Base-by-base conservation (phyloP, 2,113 vertebrate genomes). In the Etheostoma spectabile region DNA sequence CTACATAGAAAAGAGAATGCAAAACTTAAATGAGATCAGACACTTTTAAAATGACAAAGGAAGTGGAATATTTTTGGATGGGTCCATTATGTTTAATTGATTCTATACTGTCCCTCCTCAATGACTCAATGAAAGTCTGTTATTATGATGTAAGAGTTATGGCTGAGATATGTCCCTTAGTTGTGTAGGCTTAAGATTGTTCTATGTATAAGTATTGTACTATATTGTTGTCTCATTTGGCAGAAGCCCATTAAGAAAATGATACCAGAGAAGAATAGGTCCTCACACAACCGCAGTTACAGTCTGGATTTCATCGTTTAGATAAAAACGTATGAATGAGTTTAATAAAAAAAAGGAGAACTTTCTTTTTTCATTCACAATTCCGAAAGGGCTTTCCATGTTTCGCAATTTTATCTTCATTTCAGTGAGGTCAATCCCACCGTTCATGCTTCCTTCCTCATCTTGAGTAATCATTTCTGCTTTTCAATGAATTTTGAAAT, bases 371-470 rank as follows among this genome's bases (percentile, higher is more conserved):
- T 6, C 52, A 42, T 55, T 33, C 46, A 69, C 1, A 2, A 55
- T 42, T 46, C 16, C 21, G 4, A 55, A 22, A 74, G 19, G 8
- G 45, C 15, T 27, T 1, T 11, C 5, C 2, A 2, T 35, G 30
- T 78, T 75, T 71, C 1, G 0, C 27, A 74, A 53, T 56, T n/a
- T 10, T 8, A 52, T 57, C 51, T 21, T 22, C 1, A 27, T 33
- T 74, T 63, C 15, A 46, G 14, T 56, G 45, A 69, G 57, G 15
- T 3, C 3, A n/a, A 51, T 75, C 65, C 63, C 64, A 74, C 63
- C 52, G 15, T 22, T 45, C 18, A 24, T 8, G 21, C 74, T 84
- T 82, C 84, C 86, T 90, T 91, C 90, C 84, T 82, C 69, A 62
- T 76, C 82, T 19, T 22, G 22, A 68, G 60, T n/a, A 3, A 53